Evolutionary conservation across 2,797 vertebrate genomes (phyloP), one percentile per base, ranked within the genome.

Genomic region (Psittacula derbiana): DNA sequence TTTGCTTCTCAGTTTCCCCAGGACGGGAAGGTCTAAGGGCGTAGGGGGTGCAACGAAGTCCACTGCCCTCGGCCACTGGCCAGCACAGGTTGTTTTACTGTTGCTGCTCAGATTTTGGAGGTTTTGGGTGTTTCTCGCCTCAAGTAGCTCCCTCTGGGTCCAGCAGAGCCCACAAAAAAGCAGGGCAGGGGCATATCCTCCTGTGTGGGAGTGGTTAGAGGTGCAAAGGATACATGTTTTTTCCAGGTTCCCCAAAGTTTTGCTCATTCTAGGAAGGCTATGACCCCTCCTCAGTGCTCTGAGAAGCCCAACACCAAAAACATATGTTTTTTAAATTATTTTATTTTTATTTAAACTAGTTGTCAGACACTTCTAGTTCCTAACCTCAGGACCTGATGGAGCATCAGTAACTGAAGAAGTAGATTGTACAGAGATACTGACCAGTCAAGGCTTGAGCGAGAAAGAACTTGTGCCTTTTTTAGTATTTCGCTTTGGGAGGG

Each of bases 141-240:
- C 0, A 0, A 6, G 11, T 65, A 65, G 21, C n/a, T 49, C 33
- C 31, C 2, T 82, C 38, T 40, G 8, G 4, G 10, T 46, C 6
- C 25, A 33, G 0, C 0, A 4, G 13, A 85, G 20, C 18, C 31
- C 53, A 33, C 10, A 81, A 12, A 82, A 41, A 33, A 2, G 13
- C 23, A 64, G 41, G 13, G 6, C 36, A 72, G 21, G 43, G 16
- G 8, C 27, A 66, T 4, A 46, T 69, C 30, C 36, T 49, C 6
- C 16, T 27, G 20, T 25, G 30, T 0, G 2, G 10, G 16, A 61
- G 14, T 46, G 14, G 47, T 86, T 88, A 62, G 31, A 44, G 25
- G 9, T 76, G 38, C 11, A 61, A 31, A 80, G 19, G 6, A 66
- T 31, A 49, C 4, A 6, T 27, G 12, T 43, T 70, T 86, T 16